phyloP scores from a whole-genome alignment of 1,140 invertebrate species.

The Papilio polytes region DNA sequence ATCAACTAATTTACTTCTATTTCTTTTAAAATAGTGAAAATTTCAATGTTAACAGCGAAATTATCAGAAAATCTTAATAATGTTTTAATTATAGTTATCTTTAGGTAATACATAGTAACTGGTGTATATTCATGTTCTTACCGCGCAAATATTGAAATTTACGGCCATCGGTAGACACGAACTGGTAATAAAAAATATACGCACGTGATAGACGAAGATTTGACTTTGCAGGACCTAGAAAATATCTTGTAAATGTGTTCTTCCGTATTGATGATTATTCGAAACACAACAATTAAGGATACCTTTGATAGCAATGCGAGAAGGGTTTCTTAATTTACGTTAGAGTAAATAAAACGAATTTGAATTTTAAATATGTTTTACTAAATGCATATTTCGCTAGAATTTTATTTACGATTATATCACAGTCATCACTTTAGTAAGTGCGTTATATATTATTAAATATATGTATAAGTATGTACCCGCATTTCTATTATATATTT shows the following conservation, averaged over 20 bases:
- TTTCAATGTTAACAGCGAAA: too few relatives aligned
- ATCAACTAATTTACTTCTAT: not conserved
- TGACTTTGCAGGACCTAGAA: not conserved
- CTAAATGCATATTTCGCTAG: slow-evolving; percentile 76
- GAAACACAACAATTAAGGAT: too few relatives aligned
- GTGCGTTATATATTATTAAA: slow-evolving; percentile 63
- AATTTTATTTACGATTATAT: slow-evolving; percentile 79
- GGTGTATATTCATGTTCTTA: not conserved
- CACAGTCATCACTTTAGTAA: slow-evolving; percentile 82
- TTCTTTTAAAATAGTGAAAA: not conserved
- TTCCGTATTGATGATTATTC: not conserved
- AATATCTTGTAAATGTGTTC: not conserved
- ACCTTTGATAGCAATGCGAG: too few relatives aligned
- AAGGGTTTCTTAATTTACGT: not conserved
- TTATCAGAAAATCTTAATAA: too few relatives aligned
- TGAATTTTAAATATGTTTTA: slow-evolving; percentile 65
- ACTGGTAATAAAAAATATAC: not conserved
- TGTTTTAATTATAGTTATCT: too few relatives aligned
- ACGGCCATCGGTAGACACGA: not conserved
- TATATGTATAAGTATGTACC: slow-evolving; percentile 51
- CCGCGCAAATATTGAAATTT: not conserved
- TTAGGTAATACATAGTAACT: too few relatives aligned
- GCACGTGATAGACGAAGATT: not conserved
- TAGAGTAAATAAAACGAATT: slow-evolving; percentile 57
- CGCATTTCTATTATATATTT: slow-evolving; percentile 45